These are phyloP conservation scores for Alfaro cultratus DNA, from an alignment of 2,797 vertebrate species.

Conservation along the genomic window DNA sequence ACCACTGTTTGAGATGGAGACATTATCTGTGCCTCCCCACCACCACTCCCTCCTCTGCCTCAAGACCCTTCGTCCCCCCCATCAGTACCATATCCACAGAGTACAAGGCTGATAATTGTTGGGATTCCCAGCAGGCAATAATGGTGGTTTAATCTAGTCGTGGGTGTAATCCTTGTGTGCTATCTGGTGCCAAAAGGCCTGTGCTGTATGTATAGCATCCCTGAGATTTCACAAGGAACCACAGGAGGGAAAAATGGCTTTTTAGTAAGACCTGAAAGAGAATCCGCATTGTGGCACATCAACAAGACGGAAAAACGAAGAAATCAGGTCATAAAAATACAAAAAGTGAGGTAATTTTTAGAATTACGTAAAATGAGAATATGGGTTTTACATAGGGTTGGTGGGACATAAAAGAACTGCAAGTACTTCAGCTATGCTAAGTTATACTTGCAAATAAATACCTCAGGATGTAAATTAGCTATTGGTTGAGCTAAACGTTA, in stretches of 20 bases:
- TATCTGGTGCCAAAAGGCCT: conserved; percentile 75
- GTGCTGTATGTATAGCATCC: conserved; percentile 70
- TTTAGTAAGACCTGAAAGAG: conserved; percentile 52
- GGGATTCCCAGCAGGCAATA: conserved; percentile 78
- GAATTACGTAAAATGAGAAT: conserved; percentile 46
- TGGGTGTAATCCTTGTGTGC: conserved; percentile 78
- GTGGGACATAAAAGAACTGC: background rate
- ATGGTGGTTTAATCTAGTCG: conserved; percentile 79
- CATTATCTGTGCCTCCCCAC: conserved; percentile 51
- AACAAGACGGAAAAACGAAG: conserved; percentile 12
- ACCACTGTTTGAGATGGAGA: conserved; percentile 66
- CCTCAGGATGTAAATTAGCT: background rate
- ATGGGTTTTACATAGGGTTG: conserved; percentile 55
- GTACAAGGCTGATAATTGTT: conserved; percentile 80
- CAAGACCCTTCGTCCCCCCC: conserved; percentile 50
- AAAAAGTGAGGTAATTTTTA: conserved; percentile 28
- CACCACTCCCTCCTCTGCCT: conserved; percentile 49
- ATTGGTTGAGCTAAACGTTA: background rate
- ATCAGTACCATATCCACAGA: conserved; percentile 63
- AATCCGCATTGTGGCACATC: conserved; percentile 44
- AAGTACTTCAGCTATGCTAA: background rate
- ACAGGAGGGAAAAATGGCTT: conserved; percentile 57
- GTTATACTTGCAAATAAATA: background rate
- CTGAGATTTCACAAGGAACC: conserved; percentile 54
- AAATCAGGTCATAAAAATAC: conserved; percentile 32